Conservation (phyloP, 2,797 vertebrate genomes). For the Hippocampus kuda region DNA sequence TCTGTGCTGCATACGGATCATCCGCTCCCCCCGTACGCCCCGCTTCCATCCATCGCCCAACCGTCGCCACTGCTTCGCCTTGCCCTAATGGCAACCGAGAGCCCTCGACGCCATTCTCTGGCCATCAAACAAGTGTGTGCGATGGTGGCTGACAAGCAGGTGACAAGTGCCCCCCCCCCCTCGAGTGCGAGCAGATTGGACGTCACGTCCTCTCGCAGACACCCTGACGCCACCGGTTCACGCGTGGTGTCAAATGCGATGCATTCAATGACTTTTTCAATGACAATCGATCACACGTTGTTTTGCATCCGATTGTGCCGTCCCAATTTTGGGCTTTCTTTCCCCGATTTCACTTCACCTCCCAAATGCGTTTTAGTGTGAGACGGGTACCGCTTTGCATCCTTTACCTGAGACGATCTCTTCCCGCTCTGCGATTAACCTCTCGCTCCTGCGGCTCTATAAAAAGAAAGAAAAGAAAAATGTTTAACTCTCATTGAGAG, state of each 20-base stretch:
- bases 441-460: neutral
- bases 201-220: neutral
- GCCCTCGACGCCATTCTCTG: slow-evolving; percentile 40
- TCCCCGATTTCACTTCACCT: neutral
- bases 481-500: slow-evolving; percentile 11
- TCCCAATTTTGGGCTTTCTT: neutral
- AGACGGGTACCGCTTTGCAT: neutral
- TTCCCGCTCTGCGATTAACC: neutral
- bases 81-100: slow-evolving; percentile 37
- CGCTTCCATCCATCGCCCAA: slow-evolving; percentile 12
- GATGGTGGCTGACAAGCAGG: neutral
- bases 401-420: slow-evolving; percentile 5
- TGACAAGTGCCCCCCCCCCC: slow-evolving; percentile 2
- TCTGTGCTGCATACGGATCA: slow-evolving; percentile 44
- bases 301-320: neutral
- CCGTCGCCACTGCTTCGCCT: slow-evolving; percentile 33
- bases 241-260: neutral
- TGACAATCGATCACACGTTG: neutral
- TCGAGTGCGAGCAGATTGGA: slow-evolving; percentile 34
- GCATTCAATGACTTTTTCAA: neutral
- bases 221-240: neutral
- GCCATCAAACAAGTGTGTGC: slow-evolving; percentile 1
- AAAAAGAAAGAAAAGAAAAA: slow-evolving; percentile 1
- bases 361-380: neutral
- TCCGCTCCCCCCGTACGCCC: neutral